Evolutionary conservation across 2,888 invertebrate species (phyloP), one percentile per base, ranked within the genome.

Genomic region (Chymomyza amoena): DNA sequence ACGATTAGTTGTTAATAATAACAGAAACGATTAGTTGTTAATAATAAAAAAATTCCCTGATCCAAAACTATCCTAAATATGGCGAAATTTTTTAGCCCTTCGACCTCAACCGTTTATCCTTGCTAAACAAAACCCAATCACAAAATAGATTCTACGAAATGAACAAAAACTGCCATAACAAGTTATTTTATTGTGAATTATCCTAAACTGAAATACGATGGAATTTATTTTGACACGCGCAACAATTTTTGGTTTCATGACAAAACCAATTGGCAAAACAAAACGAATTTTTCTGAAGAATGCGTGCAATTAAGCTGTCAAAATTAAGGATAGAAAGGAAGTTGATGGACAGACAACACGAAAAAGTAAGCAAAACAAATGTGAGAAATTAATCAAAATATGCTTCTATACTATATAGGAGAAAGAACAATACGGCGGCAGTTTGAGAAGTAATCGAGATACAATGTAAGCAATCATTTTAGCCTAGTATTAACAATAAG

Each of bases 181-280:
- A 45, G 10, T 45, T 45, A 13, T 13, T 45, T 10, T 13, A 13
- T 10, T 15, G 13, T 45, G 39, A 45, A 13, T 45, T 45, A 45
- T 45, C 13, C 39, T 13, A 65, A 50, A 15, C 57, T 68, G 50
- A 64, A 68, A 68, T 60, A 73, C 76, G 70, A 69, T 64, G 61
- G 66, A 51, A 60, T 63, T 73, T 63, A 63, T 72, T 25, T 52
- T 28, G 52, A 59, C 72, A 54, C 65, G 71, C 51, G 39, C 52
- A 15, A 60, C 60, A 62, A 66, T 66, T 73, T 66, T 72, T 76
- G 73, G 68, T 76, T 61, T 77, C 81, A 73, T 73, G 77, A 76
- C 70, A 76, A 70, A 81, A 73, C 73, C 77, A 79, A 79, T 81
- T 81, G 79, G 62, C 73, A 39, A 52, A 68, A 64, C 61, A 69